Base-by-base conservation (phyloP, 2,113 vertebrate species). In the Ciconia stormi region DNA sequence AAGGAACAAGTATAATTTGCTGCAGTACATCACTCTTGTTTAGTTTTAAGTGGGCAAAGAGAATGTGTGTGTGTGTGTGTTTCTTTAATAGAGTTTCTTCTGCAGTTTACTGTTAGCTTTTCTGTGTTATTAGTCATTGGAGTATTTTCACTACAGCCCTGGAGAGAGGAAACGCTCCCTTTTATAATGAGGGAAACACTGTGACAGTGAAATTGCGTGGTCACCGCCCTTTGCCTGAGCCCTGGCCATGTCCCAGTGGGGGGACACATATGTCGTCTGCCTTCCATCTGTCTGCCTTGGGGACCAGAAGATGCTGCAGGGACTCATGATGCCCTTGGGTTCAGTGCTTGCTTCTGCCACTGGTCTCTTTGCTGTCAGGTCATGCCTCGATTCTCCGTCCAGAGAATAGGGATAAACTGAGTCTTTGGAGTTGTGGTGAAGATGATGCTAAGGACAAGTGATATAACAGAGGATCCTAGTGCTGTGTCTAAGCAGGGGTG, bases 361-460 rank as follows among this genome's bases (percentile, higher is more conserved):
- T 46, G 29, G 5, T 84, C 47, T 78, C 42, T 62, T 23, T 72
- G 13, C 23, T 53, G 40, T 92, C 34, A 56, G 46, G 53, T 65
- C 0, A 0, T 55, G 21, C 58, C 22, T 90, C 0, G 0, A 9
- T 82, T 76, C n/a, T 76, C 23, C 1, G 1, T 65, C 15, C 53
- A 61, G 53, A 88, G 46, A 77, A 56, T 2, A 73, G 38, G 77
- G 62, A 65, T 76, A 76, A 66, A 66, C 4, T 1, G 11, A 66
- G 27, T 52, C 30, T 81, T 81, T 62, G 55, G 32, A 79, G 13
- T 27, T 90, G 58, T 23, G 2, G 1, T 72, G 76, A 56, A 22
- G 47, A 52, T 73, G 34, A 26, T 0, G 0, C 65, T 61, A 65
- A 63, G 25, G 44, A 40, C 2, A 9, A 56, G 26, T 1, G 1